phyloP scores from a whole-genome alignment of 2,888 invertebrate genomes.

The Cryptosula pallasiana region DNA sequence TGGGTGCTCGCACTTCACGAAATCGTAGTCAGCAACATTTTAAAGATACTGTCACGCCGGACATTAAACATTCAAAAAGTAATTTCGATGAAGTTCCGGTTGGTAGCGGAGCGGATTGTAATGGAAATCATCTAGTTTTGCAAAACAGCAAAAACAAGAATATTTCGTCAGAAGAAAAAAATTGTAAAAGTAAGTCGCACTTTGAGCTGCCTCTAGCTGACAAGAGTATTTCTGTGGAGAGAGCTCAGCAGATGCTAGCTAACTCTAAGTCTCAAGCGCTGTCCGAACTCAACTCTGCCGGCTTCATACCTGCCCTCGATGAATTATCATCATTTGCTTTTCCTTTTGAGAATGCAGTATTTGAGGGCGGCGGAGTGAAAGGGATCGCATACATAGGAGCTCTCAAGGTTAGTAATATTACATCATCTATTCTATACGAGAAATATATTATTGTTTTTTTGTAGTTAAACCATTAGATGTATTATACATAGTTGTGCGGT shows the following conservation, averaged over 20 bases:
- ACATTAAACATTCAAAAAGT: too few relatives aligned
- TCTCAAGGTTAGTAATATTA: not conserved
- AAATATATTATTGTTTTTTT: too few relatives aligned
- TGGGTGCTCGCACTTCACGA: too few relatives aligned
- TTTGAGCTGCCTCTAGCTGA: constrained; percentile 4
- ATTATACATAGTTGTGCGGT: too few relatives aligned
- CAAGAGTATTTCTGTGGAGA: not conserved
- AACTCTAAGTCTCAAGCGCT: not conserved
- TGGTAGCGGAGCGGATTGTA: not conserved
- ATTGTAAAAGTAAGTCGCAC: too few relatives aligned
- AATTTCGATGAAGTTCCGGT: too few relatives aligned
- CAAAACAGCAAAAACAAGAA: not conserved
- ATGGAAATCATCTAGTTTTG: not conserved
- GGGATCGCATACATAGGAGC: constrained; percentile 13
- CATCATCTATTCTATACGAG: not conserved
- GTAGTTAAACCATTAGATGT: too few relatives aligned
- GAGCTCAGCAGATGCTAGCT: not conserved
- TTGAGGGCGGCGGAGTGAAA: constrained; percentile 19
- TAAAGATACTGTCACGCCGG: too few relatives aligned
- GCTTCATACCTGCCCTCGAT: not conserved
- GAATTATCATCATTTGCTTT: not conserved
- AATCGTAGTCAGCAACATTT: too few relatives aligned
- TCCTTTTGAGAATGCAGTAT: constrained; percentile 21
- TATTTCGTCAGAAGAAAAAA: not conserved
- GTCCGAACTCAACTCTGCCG: not conserved